Evolutionary conservation across 2,888 invertebrate genomes (phyloP), one percentile per base, ranked within the genome.

Genomic region (Bhutanitis thaidina): DNA sequence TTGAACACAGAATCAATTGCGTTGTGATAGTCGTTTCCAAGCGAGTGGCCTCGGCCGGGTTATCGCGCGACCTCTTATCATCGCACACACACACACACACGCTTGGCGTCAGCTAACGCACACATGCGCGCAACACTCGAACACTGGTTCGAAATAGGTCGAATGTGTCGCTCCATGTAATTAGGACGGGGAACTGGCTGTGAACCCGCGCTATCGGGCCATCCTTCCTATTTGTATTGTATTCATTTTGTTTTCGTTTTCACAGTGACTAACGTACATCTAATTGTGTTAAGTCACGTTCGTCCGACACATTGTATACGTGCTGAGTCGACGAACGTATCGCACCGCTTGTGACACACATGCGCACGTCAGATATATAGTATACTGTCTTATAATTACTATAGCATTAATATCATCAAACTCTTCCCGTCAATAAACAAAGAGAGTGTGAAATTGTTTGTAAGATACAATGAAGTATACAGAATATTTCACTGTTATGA

Each of bases 131-230:
- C 49, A 41, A 37, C 35, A 37, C 29, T 29, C 8, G 40, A 9
- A 32, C 20, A 10, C 29, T 27, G 37, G 49, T 53, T 59, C 62
- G 62, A 71, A 73, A 70, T 68, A 67, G 69, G 73, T 68, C 72
- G 76, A 64, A 66, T 59, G 62, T 66, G 74, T 69, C 71, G 71
- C 66, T 66, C 66, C 61, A 64, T 64, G 71, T 70, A 76, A 75
- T 70, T 73, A 69, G 75, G 71, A 62, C 75, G 74, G 75, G 74
- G 64, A 32, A 70, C 73, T 65, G 64, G 67, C 67, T 64, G 64
- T 62, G 56, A 53, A 57, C 53, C 57, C 52, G 49, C 36, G 44
- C 53, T 58, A 59, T 52, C 55, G 59, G 44, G 34, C 32, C 34
- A 34, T 44, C 34, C 36, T 44, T 36, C 27, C 25, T 12, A 13